A percentile compares a stretch with the other conserved stretches of the same genome.
phyloP scores from a whole-genome alignment of 2,113 vertebrate species.

The Cyphomyrus plagiostoma region DNA sequence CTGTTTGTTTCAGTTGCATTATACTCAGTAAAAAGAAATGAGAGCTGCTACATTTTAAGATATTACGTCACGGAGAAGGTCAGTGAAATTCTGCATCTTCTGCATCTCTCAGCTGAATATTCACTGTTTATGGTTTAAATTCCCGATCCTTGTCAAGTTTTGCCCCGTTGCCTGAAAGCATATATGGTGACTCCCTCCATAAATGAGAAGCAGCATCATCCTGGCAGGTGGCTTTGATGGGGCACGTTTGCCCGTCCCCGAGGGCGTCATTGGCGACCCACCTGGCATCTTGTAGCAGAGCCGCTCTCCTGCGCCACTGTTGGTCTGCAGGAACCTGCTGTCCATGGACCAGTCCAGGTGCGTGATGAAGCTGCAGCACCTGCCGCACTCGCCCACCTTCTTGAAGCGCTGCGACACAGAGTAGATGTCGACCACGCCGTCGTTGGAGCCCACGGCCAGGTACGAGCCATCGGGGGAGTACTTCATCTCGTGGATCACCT shows the following conservation, averaged over 20 bases:
- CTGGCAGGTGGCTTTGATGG: neutral
- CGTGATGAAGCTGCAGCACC: conserved; percentile 86
- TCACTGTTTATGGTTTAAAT: neutral
- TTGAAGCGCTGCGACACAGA: conserved; percentile 87
- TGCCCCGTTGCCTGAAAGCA: neutral
- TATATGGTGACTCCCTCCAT: neutral
- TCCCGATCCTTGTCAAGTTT: neutral
- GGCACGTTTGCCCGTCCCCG: conserved; percentile 10
- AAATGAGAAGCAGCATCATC: neutral
- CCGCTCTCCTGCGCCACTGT: conserved; percentile 82
- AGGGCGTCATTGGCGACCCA: neutral
- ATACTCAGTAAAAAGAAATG: neutral
- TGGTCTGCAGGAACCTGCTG: conserved; percentile 88
- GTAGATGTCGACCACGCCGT: conserved; percentile 85
- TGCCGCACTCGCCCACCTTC: conserved; percentile 90
- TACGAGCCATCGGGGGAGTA: conserved; percentile 90
- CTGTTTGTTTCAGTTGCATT: neutral
- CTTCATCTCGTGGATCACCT: conserved; percentile 96
- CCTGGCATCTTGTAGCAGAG: conserved; percentile 82
- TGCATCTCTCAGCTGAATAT: neutral
- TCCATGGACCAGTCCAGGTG: conserved; percentile 97
- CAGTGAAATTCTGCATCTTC: neutral
- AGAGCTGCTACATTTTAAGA: neutral
- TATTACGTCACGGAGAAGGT: neutral
- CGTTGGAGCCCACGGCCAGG: conserved; percentile 92